These are phyloP conservation scores for Lichenostomus cassidix DNA, from an alignment of 2,113 vertebrate genomes.

Conservation along the genomic window DNA sequence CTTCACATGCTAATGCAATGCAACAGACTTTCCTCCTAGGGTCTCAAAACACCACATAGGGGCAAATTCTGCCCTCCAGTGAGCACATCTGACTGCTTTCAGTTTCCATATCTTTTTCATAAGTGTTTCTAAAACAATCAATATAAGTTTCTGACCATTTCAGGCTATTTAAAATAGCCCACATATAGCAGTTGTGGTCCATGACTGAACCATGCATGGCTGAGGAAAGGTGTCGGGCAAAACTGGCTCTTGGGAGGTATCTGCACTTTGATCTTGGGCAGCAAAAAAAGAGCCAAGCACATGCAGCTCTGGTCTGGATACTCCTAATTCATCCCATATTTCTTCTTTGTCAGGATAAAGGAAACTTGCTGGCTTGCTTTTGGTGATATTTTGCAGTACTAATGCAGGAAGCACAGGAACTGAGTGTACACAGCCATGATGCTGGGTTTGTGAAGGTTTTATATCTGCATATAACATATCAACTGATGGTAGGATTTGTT, in stretches of 20 bases:
- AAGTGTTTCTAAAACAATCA: background rate
- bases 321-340: background rate
- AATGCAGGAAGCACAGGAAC: background rate
- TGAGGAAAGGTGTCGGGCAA: background rate
- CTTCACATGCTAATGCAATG: background rate
- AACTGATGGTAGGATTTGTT: background rate
- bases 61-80: background rate
- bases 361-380: background rate
- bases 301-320: background rate
- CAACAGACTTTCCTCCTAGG: background rate
- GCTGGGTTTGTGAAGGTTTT: background rate
- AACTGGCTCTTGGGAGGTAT: background rate
- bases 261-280: background rate
- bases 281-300: background rate
- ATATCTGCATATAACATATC: background rate
- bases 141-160: background rate
- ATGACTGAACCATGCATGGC: background rate
- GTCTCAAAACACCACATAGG: background rate
- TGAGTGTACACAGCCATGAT: background rate
- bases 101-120: background rate
- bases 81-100: background rate
- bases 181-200: background rate
- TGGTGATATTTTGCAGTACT: rapidly evolving
- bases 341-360: background rate
- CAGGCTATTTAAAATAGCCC: background rate